Evolutionary conservation across 2,113 vertebrate genomes (phyloP), one percentile per base, ranked within the genome.

Genomic region (Halcyon senegalensis): DNA sequence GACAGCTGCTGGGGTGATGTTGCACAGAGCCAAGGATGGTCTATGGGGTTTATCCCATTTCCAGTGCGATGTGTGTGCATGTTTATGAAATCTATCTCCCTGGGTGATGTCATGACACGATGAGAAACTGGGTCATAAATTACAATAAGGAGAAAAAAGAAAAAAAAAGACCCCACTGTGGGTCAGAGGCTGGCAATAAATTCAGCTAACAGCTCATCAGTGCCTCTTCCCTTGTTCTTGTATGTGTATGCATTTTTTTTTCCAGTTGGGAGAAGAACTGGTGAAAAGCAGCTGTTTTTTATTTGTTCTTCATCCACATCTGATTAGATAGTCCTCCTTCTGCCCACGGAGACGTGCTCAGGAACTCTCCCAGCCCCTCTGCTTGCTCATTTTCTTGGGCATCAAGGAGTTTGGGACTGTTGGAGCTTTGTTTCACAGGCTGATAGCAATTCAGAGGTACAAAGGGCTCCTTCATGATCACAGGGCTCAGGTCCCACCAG

Each of bases 161-260:
- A 51, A 48, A 66, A 94, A 68, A 89, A 30, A 95, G 92, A 96
- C 85, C 92, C 94, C 95, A 96, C 69, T 95, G 83, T 81, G 95
- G 97, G 92, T 97, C 96, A 95, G 91, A 97, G 96, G 91, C 92
- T 97, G 96, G 96, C 95, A 97, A 89, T 97, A 96, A 97, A 97
- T 97, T 94, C 94, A 94, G 96, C 97, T 96, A 97, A 95, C 95
- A 97, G 96, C 90, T 97, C 96, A 96, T 97, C 96, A 96, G 78
- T 92, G 95, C 95, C 82, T 96, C 94, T 94, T 95, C 81, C 46
- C 94, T 92, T 91, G 69, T 91, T 94, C 89, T 94, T 89, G 76
- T 84, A 58, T 81, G 72, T 80, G 89, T 91, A 46, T 78, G 87
- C 64, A 78, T 58, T 58, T 56, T 96, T 88, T 94, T 91, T 86